These are phyloP conservation scores for Cebidichthys violaceus DNA, from an alignment of 2,113 vertebrate species.

Conservation along the genomic window DNA sequence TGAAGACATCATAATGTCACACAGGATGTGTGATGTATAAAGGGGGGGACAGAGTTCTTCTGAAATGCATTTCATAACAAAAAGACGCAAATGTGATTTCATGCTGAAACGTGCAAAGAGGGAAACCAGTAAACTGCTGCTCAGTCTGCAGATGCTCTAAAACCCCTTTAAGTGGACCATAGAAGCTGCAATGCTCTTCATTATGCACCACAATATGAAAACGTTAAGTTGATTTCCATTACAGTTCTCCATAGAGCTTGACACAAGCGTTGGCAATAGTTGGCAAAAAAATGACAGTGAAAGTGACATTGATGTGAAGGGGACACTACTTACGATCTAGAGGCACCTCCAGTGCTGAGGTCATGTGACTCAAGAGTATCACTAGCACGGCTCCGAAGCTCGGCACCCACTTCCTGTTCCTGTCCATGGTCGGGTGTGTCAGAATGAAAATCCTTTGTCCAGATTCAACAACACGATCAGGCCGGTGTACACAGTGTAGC, in stretches of 20 bases:
- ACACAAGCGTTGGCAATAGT: not conserved
- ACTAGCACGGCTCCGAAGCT: conserved; percentile 82
- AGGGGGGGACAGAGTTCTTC: not conserved
- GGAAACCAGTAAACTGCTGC: not conserved
- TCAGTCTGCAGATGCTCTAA: not conserved
- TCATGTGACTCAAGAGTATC: conserved; percentile 88
- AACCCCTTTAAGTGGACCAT: not conserved
- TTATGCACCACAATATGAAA: not conserved
- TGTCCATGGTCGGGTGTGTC: conserved; percentile 77
- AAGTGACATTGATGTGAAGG: not conserved
- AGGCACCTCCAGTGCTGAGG: conserved; percentile 93
- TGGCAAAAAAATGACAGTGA: not conserved
- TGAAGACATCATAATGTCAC: conserved; percentile 26
- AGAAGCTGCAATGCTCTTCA: not conserved
- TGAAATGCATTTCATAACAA: conserved; percentile 8
- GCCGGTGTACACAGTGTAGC: conserved; percentile 4
- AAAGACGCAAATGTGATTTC: not conserved
- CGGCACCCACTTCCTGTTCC: conserved; percentile 78
- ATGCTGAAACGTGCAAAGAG: conserved; percentile 59
- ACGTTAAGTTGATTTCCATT: rapidly evolving
- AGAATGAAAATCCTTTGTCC: conserved; percentile 35
- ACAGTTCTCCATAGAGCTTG: not conserved
- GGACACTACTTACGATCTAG: conserved; percentile 92
- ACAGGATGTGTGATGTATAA: conserved; percentile 1
- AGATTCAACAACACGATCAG: conserved; percentile 63